Evolutionary conservation across 2,888 invertebrate genomes (phyloP).

Genomic region (Petrophora chlorosata): DNA sequence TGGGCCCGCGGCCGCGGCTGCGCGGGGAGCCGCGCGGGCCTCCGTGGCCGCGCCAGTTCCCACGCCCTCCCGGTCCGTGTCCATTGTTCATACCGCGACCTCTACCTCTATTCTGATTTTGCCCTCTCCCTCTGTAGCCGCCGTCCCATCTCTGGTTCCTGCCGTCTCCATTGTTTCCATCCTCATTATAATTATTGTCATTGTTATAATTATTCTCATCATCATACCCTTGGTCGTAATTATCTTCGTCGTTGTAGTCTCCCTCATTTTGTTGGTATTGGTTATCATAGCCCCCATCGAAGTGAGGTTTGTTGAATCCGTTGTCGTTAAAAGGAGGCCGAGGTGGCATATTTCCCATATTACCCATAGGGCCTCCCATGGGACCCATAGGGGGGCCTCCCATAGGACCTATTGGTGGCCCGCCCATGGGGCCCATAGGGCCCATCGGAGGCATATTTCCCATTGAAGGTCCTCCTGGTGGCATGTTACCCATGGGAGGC

Average conservation of each 20-base stretch:
- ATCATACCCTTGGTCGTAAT: conserved; percentile 59
- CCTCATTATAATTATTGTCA: too few species aligned
- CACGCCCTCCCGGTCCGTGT: conserved; percentile 61
- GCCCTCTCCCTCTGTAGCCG: conserved; percentile 60
- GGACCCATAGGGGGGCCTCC: neutral
- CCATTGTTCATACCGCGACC: conserved; percentile 71
- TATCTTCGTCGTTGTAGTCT: conserved; percentile 60
- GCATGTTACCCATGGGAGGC: conserved; percentile 13
- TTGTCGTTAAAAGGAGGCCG: conserved; percentile 66
- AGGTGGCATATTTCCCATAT: conserved; percentile 45
- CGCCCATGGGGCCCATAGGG: neutral
- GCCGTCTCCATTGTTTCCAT: conserved; percentile 53
- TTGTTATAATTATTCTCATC: conserved; percentile 55
- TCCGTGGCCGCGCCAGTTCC: conserved; percentile 55
- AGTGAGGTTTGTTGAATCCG: conserved; percentile 70
- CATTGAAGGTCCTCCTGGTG: conserved; percentile 6
- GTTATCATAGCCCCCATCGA: conserved; percentile 62
- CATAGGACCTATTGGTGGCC: conserved; percentile 5
- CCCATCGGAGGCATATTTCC: conserved; percentile 13
- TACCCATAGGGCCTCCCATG: conserved; percentile 12
- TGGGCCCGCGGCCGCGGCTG: conserved; percentile 60
- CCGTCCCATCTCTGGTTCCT: conserved; percentile 70
- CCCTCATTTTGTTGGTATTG: conserved; percentile 66
- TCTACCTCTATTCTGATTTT: conserved; percentile 55
- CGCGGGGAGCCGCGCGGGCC: conserved; percentile 61